phyloP scores from a whole-genome alignment of 2,797 vertebrate genomes.

The Lophura swinhoii region DNA sequence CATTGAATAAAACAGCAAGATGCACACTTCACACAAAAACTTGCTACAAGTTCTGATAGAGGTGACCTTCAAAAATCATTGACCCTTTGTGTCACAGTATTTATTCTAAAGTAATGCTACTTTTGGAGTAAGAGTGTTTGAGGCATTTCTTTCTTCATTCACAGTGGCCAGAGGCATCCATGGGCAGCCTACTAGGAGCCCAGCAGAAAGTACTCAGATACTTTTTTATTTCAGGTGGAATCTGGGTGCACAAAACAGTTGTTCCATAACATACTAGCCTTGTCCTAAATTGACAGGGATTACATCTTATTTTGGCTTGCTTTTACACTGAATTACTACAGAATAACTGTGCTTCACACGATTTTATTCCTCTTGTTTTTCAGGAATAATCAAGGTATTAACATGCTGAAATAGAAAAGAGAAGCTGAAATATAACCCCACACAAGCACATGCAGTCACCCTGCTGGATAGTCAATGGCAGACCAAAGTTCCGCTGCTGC shows the following conservation, averaged over 20 bases:
- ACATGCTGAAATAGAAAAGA: background rate
- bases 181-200: background rate
- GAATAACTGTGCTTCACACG: background rate
- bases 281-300: background rate
- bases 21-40: background rate
- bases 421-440: background rate
- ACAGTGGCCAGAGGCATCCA: rapidly evolving
- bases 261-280: background rate
- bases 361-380: background rate
- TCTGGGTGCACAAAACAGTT: background rate
- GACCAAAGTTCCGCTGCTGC: background rate
- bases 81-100: background rate
- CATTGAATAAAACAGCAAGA: background rate
- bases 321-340: background rate
- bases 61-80: background rate
- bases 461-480: too few species aligned
- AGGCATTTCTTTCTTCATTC: background rate
- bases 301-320: background rate
- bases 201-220: background rate
- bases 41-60: background rate
- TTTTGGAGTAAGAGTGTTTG: background rate
- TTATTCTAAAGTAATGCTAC: background rate
- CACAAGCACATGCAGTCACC: background rate
- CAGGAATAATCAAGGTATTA: background rate
- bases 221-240: background rate